Evolutionary conservation across 2,888 invertebrate genomes (phyloP), one percentile per base, ranked within the genome.

Genomic region (Tipula vernalis): DNA sequence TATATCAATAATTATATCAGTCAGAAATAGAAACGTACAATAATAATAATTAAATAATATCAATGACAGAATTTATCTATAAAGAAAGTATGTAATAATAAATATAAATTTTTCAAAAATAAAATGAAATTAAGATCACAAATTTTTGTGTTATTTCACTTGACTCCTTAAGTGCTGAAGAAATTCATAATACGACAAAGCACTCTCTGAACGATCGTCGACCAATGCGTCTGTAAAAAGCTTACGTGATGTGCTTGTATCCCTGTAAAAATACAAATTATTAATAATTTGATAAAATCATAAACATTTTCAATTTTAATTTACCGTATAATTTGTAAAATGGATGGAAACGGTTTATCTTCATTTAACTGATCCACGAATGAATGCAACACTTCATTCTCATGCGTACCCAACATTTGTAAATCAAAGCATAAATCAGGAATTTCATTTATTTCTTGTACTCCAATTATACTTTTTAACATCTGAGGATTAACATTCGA

Each of bases 151-250:
- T 90, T 95, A 97, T 94, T 97, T 97, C 92, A 98, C 95, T 93
- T 97, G 96, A 89, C 94, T 94, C 92, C 97, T 96, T 89, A 98
- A 93, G 93, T 98, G 98, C 92, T 99, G 98, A 91, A 99, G 93
- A 93, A 99, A 99, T 94, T 99, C 99, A 92, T 98, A 97, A 93
- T 99, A 99, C 89, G 98, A 98, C 92, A 98, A 95, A 87, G 97
- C 95, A 87, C 96, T 96, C 91, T 99, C 99, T 88, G 96, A 95
- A 90, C 98, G 94, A 92, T 99, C 99, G 91, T 99, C 99, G 86
- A 98, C 94, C 89, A 99, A 94, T 89, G 95, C 95, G 90, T 98
- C 97, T 88, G 96, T 95, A 92, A 99, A 98, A 89, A 95, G 91
- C 87, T 94, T 93, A 88, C 97, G 94, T 87, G 95, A 94, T 87